Percentiles rank a stretch among this genome's conserved stretches.
These are phyloP conservation scores for Furcula furcula DNA, from an alignment of 2,888 invertebrate genomes.

Conservation along the genomic window DNA sequence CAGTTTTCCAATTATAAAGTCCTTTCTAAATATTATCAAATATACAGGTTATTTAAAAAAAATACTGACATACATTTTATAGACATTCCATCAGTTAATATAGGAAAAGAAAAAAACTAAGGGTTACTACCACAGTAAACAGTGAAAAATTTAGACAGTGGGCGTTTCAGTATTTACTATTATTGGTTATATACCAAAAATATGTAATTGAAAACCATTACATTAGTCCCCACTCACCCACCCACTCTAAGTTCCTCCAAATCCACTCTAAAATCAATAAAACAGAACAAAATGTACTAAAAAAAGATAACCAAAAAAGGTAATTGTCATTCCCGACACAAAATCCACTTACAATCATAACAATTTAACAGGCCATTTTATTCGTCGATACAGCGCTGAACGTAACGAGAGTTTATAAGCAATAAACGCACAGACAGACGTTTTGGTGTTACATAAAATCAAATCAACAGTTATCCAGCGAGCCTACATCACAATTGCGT, in stretches of 20 bases:
- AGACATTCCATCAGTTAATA: no score
- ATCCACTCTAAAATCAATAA: not conserved
- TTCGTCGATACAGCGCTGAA: conserved; percentile 68
- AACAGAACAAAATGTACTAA: conserved; percentile 38
- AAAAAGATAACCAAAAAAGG: conserved; percentile 33
- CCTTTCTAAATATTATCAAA: not conserved
- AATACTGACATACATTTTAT: no score
- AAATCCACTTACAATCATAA: conserved; percentile 68
- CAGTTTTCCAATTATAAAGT: no score
- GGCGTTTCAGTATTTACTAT: no score
- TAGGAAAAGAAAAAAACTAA: no score
- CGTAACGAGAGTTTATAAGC: conserved; percentile 77
- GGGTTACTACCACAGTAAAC: no score
- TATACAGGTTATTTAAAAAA: not conserved
- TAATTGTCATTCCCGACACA: conserved; percentile 56
- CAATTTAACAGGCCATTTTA: conserved; percentile 72
- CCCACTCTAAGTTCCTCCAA: no score
- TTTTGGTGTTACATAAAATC: conserved; percentile 80
- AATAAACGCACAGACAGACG: conserved; percentile 79
- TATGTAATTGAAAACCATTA: no score
- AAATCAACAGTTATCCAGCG: conserved; percentile 81
- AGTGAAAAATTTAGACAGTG: no score
- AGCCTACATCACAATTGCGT: conserved; percentile 80
- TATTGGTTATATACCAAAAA: no score
- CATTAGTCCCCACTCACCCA: no score